Evolutionary conservation across 2,888 invertebrate genomes (phyloP).

Genomic region (Carabus problematicus): DNA sequence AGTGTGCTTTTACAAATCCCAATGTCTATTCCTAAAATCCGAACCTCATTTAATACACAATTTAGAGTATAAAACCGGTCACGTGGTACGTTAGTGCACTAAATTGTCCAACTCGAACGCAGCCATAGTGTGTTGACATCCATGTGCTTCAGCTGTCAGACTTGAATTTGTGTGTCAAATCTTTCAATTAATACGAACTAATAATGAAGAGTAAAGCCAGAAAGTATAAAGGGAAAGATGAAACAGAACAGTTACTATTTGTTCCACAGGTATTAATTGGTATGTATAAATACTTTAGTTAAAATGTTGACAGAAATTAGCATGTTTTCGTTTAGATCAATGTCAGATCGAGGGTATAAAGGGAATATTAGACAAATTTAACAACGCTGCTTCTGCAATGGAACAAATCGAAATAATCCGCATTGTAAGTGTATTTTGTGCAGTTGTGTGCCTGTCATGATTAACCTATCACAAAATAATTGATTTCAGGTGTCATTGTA

Average conservation of each 20-base stretch:
- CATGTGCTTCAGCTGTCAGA: too few relatives aligned
- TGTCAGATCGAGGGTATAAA: slow-evolving; percentile 20
- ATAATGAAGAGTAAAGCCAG: slow-evolving; percentile 34
- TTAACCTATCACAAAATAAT: slow-evolving; percentile 1
- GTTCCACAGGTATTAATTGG: slow-evolving; percentile 11
- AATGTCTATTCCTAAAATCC: too few relatives aligned
- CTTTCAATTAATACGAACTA: neutral
- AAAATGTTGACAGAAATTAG: neutral
- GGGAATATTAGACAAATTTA: slow-evolving; percentile 11
- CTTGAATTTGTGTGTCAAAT: neutral
- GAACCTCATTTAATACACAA: too few relatives aligned
- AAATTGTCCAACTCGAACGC: too few relatives aligned
- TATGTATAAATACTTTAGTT: neutral
- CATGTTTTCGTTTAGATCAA: slow-evolving; percentile 17
- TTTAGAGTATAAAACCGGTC: too few relatives aligned
- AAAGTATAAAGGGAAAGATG: slow-evolving; percentile 8
- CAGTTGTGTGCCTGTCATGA: neutral
- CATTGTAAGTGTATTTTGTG: slow-evolving; percentile 12
- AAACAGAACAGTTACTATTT: slow-evolving; percentile 1
- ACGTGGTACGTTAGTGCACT: too few relatives aligned
- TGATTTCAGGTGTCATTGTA: slow-evolving; percentile 21
- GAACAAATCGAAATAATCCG: slow-evolving; percentile 26
- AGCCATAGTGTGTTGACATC: neutral
- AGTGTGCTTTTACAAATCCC: too few relatives aligned
- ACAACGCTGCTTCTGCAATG: slow-evolving; percentile 16